A percentile compares a stretch with the other conserved stretches of the same genome.
Conservation (phyloP, 2,888 invertebrate genomes). For the Emmelina monodactyla region DNA sequence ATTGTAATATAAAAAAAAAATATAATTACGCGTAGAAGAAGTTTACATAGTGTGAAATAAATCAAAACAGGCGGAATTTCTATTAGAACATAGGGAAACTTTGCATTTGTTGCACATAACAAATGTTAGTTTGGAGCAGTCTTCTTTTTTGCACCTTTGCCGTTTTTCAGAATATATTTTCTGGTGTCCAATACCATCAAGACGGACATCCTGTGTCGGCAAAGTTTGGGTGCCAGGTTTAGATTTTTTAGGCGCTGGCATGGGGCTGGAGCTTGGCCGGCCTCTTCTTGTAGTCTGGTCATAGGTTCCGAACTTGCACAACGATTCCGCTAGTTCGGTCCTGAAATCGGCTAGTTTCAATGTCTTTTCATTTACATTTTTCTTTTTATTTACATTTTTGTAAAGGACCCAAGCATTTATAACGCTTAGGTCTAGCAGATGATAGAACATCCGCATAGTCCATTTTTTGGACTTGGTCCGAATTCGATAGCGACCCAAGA, state of each 20-base stretch:
- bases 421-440: slow-evolving; percentile 23
- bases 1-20: too few species aligned
- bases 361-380: slow-evolving; percentile 21
- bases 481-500: slow-evolving; percentile 23
- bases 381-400: slow-evolving; percentile 23
- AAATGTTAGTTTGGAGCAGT: too few species aligned
- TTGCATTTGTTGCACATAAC: too few species aligned
- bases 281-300: slow-evolving; percentile 22
- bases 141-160: too few species aligned
- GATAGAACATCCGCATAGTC: slow-evolving; percentile 22
- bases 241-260: slow-evolving; percentile 15
- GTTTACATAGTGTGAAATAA: too few species aligned
- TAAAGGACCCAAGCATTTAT: slow-evolving; percentile 27
- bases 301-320: slow-evolving; percentile 22
- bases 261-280: slow-evolving; percentile 22
- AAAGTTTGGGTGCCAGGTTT: slow-evolving; percentile 18
- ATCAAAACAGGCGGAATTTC: too few species aligned
- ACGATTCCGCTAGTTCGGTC: slow-evolving; percentile 23
- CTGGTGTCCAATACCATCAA: too few species aligned
- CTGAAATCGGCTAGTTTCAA: slow-evolving; percentile 23
- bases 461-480: slow-evolving; percentile 23
- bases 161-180: too few species aligned
- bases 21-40: too few species aligned
- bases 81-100: too few species aligned
- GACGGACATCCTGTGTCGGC: too few species aligned